Conservation (phyloP, 2,113 vertebrate genomes). For the Psilopogon haemacephalus region DNA sequence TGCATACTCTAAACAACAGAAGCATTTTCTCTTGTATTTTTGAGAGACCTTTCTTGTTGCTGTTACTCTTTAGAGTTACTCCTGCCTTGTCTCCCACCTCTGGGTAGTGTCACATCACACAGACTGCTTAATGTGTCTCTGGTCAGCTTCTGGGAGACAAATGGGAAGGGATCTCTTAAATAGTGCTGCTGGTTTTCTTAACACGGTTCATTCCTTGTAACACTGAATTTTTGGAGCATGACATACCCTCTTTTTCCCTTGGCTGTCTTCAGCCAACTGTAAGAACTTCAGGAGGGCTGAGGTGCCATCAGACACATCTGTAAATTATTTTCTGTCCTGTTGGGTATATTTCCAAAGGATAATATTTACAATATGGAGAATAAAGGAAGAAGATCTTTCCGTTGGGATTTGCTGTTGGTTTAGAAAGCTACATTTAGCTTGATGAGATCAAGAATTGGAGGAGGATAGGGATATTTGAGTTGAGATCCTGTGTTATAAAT, state of each 20-base stretch:
- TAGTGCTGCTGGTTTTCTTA: not conserved
- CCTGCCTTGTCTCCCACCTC: not conserved
- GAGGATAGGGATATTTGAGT: not conserved
- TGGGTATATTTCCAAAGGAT: not conserved
- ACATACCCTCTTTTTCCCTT: not conserved
- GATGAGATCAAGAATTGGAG: not conserved
- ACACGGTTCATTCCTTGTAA: not conserved
- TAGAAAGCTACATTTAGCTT: not conserved
- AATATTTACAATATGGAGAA: not conserved
- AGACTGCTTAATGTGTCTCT: not conserved
- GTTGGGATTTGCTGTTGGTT: not conserved
- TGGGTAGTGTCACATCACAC: not conserved
- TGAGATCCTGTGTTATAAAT: not conserved
- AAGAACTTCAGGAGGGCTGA: not conserved
- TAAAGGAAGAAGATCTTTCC: not conserved
- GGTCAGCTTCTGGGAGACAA: not conserved
- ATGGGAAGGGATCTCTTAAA: not conserved
- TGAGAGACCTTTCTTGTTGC: not conserved
- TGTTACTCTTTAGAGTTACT: not conserved
- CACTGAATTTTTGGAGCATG: not conserved
- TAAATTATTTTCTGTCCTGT: not conserved
- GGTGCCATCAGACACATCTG: not conserved
- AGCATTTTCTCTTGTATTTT: not conserved
- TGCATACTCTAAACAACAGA: not conserved
- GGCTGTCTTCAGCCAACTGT: not conserved